Conservation (phyloP, 2,113 vertebrate genomes). For the Misgurnus mizolepis region DNA sequence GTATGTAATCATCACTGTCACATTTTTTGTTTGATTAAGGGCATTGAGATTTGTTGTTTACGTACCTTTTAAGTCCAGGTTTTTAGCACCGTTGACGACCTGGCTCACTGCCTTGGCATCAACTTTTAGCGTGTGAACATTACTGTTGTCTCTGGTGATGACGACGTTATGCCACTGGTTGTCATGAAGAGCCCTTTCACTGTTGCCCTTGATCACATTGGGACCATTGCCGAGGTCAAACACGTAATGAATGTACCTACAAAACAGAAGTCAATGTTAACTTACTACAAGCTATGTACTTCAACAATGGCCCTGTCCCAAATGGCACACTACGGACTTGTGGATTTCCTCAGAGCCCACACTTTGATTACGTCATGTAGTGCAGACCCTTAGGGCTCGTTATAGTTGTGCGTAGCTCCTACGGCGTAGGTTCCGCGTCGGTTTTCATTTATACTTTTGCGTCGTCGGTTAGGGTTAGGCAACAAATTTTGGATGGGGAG, state of each 20-base stretch:
- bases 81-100: constrained; percentile 97
- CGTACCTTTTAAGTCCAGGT: constrained; percentile 97
- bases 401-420: too few species aligned
- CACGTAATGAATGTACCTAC: constrained; percentile 96
- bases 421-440: too few species aligned
- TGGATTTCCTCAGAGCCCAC: too few species aligned
- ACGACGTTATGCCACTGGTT: constrained; percentile 99
- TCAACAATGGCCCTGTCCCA: too few species aligned
- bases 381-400: too few species aligned
- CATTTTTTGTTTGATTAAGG: too few species aligned
- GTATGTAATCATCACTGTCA: not conserved
- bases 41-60: not conserved
- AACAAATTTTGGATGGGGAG: too few species aligned
- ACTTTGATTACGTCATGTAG: too few species aligned
- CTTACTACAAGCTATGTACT: not conserved
- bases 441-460: too few species aligned
- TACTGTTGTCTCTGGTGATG: constrained; percentile 95
- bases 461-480: too few species aligned
- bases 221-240: constrained; percentile 97
- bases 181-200: constrained; percentile 89
- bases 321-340: too few species aligned
- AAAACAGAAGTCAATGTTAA: not conserved
- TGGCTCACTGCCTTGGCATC: constrained; percentile 91
- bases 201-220: constrained; percentile 97
- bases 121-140: constrained; percentile 95